Conservation (phyloP, 2,113 vertebrate species). For the Empidonax alnorum region DNA sequence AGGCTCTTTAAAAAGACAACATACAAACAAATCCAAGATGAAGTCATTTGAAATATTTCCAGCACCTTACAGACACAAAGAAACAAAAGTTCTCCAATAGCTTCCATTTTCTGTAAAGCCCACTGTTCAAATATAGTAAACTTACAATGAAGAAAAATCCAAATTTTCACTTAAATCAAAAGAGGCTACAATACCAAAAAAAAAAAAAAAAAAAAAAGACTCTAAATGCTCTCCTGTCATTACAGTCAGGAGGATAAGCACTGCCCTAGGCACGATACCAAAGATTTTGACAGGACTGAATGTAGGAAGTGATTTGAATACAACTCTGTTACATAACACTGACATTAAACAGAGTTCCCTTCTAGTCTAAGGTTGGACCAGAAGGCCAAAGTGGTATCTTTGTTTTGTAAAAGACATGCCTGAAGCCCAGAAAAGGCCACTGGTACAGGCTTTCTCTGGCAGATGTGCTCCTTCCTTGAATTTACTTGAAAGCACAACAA, state of each 20-base stretch:
- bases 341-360: background rate
- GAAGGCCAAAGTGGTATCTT: background rate
- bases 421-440: background rate
- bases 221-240: background rate
- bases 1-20: background rate
- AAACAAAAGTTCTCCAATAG: background rate
- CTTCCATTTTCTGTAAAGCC: background rate
- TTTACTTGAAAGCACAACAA: background rate
- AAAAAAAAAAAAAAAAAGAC: background rate
- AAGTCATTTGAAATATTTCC: background rate
- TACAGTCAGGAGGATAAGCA: background rate
- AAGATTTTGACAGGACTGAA: background rate
- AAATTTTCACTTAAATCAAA: background rate
- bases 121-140: background rate
- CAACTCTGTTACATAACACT: background rate
- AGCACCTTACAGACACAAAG: background rate
- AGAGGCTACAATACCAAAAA: background rate
- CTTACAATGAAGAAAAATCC: background rate
- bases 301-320: background rate
- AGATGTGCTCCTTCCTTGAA: background rate
- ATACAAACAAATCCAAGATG: background rate
- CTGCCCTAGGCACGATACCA: background rate
- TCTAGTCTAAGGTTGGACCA: background rate
- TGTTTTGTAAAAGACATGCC: background rate
- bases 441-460: background rate